Base-by-base conservation (phyloP, 1,140 invertebrate species). In the Acromyrmex heyeri region DNA sequence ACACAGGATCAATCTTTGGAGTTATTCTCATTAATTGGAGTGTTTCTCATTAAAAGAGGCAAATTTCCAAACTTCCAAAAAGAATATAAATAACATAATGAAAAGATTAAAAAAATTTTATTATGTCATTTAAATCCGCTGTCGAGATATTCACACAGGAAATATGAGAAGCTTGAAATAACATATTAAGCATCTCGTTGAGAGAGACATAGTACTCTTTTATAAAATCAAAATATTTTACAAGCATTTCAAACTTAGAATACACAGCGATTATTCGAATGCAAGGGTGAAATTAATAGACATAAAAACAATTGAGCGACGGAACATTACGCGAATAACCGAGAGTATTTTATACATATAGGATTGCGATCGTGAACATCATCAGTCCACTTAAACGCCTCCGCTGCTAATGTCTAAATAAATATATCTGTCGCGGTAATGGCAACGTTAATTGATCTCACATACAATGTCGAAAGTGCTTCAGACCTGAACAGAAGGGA, bases 401-500 rank as follows among this genome's bases (percentile, higher is more conserved):
- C 30, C 62, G 24, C 30, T 44, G 81, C 70, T 91, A 89, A 92
- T 91, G 91, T 92, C 86, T 91, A 53, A 88, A 92, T 90, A 92
- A 92, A 92, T 81, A 92, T 85, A 87, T 91, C 67, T 69, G 18
- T 30, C 69, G 55, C 34, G 79, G 21, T 90, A 88, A 82, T 79
- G 59, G 88, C 44, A 38, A 83, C 73, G 70, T 87, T 88, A 86
- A 91, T 90, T 90, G 88, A 83, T 62, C 78, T 21, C 62, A n/a
- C 12, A 38, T 18, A 59, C 48, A 57, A 73, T 48, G 18, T 82
- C 67, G 34, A 83, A 83, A 61, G 69, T 73, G 30, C 82, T 77
- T 50, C 38, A 83, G 34, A 27, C 24, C 24, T 6, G 16, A 72
- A 30, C 48, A 7, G 21, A 61, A 73, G 14, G 44, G 50, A 82